Base-by-base conservation (phyloP, 2,888 invertebrate species). In the Lasioglossum pauxillum region DNA sequence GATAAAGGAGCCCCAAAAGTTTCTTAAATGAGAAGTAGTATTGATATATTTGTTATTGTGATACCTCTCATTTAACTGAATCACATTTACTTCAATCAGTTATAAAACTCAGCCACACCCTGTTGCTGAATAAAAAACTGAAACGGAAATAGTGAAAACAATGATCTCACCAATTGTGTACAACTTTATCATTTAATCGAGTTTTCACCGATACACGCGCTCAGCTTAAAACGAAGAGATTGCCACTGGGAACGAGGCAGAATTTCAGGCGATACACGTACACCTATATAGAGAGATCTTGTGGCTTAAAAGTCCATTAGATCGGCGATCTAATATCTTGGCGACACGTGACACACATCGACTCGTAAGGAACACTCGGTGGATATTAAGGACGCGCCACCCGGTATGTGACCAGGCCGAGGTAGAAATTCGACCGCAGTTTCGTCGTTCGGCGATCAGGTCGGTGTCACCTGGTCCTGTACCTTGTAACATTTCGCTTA, bases 341-440 rank as follows among this genome's bases (percentile, higher is more conserved):
- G 90, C 87, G 89, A 89, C 91, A 93, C 90, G 92, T 93, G 92
- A 92, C 90, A 91, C 88, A 80, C 82, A 64, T n/a, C n/a, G 84
- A 90, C 88, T 92, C 93, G 92, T 93, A 93, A 92, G 92, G 87
- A 91, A 90, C 94, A 93, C 91, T 89, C 92, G 93, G 92, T 88
- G 92, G 92, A 91, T 93, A 93, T 93, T 93, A 93, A 92, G 83
- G 85, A 49, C 75, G 77, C 80, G 80, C 79, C 76, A 85, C 86
- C 82, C 91, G 87, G 82, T 89, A 90, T 88, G 84, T 85, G 80
- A 64, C 74, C 85, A 74, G 12, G 76, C n/a, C 73, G 78, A 84
- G 86, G 86, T 82, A 84, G 86, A 88, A 84, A 85, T 84, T 79
- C 41, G 85, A 79, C 78, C 80, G 76, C 76, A 85, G 85, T 85